Conservation (phyloP, 2,888 invertebrate species). For the Chrysolina oricalcia region DNA sequence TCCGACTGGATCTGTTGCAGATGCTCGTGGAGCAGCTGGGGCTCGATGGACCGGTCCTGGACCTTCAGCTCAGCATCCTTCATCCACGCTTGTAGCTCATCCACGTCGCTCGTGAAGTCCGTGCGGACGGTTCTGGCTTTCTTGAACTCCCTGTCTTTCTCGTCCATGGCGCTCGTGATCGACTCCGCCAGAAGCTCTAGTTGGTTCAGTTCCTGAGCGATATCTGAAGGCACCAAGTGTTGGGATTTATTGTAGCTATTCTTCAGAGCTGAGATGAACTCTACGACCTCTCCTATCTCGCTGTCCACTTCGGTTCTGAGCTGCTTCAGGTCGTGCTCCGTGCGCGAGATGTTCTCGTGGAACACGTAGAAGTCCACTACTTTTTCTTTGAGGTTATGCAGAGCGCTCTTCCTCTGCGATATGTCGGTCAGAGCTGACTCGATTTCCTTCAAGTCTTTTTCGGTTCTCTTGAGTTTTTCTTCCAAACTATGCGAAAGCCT, state of each 20-base stretch:
- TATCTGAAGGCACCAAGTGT: slow-evolving; percentile 82
- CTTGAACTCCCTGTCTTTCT: slow-evolving; percentile 90
- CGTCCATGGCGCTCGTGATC: slow-evolving; percentile 86
- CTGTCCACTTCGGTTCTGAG: slow-evolving; percentile 76
- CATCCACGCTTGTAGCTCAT: slow-evolving; percentile 88
- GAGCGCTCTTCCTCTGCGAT: slow-evolving; percentile 79
- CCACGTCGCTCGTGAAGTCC: slow-evolving; percentile 86
- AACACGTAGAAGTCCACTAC: slow-evolving; percentile 85
- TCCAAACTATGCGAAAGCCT: slow-evolving; percentile 88
- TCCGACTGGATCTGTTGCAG: slow-evolving; percentile 86
- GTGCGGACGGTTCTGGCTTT: slow-evolving; percentile 87
- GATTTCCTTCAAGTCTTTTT: slow-evolving; percentile 84
- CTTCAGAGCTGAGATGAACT: slow-evolving; percentile 76
- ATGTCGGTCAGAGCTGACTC: slow-evolving; percentile 82
- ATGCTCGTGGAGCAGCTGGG: slow-evolving; percentile 84
- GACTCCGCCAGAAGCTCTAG: slow-evolving; percentile 88
- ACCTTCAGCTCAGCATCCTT: slow-evolving; percentile 85
- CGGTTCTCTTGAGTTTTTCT: slow-evolving; percentile 83
- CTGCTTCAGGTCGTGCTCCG: slow-evolving; percentile 76
- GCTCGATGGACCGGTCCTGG: slow-evolving; percentile 86
- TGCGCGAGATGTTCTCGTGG: slow-evolving; percentile 80
- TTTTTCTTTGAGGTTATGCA: slow-evolving; percentile 80
- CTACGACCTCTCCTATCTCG: slow-evolving; percentile 75
- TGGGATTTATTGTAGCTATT: slow-evolving; percentile 78
- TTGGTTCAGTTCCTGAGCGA: slow-evolving; percentile 85